Evolutionary conservation across 1,140 invertebrate genomes (phyloP), one percentile per base, ranked within the genome.

Genomic region (Dendrolimus punctatus): DNA sequence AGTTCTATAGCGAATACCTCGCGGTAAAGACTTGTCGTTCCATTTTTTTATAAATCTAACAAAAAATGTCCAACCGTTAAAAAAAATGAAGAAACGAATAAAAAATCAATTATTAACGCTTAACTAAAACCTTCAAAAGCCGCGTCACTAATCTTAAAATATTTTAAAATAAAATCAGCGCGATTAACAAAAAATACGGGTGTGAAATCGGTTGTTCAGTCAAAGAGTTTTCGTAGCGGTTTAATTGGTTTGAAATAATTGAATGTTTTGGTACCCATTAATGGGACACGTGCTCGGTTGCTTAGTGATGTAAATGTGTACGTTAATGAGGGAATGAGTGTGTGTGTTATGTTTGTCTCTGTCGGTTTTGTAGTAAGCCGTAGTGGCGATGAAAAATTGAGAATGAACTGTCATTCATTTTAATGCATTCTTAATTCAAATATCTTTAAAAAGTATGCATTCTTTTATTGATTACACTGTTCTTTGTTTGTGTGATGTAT

Each of bases 1-100:
- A 86, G 83, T 86, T 86, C 80, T 80, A 86, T 76, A 86, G 83
- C 83, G 83, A 81, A 86, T 84, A 86, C 83, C 83, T 86, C 83
- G 83, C 83, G 83, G 83, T 86, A 86, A 86, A 86, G 80, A 85
- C 82, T 80, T 79, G 78, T 85, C 78, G 79, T 75, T 79, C 69
- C 68, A 73, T 73, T 59, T 51, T 44, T 45, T 51, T 51, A 66
- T 60, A 58, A 44, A 57, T 48, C 6, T 45, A 62, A 68, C 36
- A 49, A 58, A 68, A 67, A 68, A 51, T 38, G 23, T 23, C 39
- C 37, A 60, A 58, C 57, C 59, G 56, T 38, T 39, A 46, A 54
- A 56, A 71, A 71, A 55, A 60, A 52, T 60, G 57, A 55, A 72
- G 66, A 74, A 71, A 66, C 42, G 58, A 44, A 44, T 39, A 51